These are phyloP conservation scores for Hipparchia sbordonii DNA, from an alignment of 2,888 invertebrate genomes.

Conservation along the genomic window DNA sequence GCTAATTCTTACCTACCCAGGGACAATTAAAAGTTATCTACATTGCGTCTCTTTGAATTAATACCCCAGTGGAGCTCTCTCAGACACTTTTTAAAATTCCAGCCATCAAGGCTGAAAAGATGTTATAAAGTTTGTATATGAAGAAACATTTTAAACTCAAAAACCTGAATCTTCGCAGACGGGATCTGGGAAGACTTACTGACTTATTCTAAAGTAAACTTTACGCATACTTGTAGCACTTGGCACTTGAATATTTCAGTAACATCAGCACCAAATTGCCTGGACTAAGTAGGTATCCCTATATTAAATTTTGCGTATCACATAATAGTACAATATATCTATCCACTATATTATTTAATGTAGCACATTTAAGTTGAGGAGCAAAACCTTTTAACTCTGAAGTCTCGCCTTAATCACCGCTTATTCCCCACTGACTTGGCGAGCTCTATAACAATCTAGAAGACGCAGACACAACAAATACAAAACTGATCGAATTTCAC, in stretches of 20 bases:
- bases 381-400: slow-evolving; percentile 30
- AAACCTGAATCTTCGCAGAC: too few relatives aligned
- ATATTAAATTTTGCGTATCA: not conserved
- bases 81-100: too few relatives aligned
- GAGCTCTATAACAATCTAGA: slow-evolving; percentile 32
- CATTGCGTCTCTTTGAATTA: too few relatives aligned
- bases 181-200: not conserved
- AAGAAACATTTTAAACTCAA: too few relatives aligned
- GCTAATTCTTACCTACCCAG: too few relatives aligned
- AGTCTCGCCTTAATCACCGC: slow-evolving; percentile 32
- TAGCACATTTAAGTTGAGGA: slow-evolving; percentile 25
- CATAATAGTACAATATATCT: not conserved
- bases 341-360: slow-evolving; percentile 25
- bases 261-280: not conserved
- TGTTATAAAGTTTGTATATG: too few relatives aligned
- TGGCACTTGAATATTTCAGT: not conserved
- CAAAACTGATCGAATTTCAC: slow-evolving; percentile 34
- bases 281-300: not conserved
- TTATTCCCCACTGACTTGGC: slow-evolving; percentile 32
- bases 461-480: slow-evolving; percentile 38
- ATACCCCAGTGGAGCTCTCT: too few relatives aligned
- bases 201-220: not conserved
- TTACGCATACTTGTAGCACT: not conserved
- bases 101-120: too few relatives aligned
- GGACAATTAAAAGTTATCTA: too few relatives aligned